Evolutionary conservation across 2,888 invertebrate species (phyloP).

Genomic region (Shargacucullia verbasci): DNA sequence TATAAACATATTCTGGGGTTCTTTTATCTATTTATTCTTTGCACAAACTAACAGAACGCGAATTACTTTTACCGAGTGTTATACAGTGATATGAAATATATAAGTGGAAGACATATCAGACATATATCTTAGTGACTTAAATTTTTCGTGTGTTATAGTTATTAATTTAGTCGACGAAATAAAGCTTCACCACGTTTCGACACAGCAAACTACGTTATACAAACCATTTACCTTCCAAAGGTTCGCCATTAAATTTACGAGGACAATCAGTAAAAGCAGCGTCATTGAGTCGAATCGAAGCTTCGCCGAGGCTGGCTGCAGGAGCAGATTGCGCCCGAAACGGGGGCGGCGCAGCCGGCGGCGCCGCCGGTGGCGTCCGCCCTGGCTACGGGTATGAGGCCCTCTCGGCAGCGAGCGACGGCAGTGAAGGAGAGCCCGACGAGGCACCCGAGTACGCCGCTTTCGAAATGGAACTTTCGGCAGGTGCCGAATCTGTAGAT

Average conservation of each 20-base stretch:
- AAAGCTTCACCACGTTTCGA: conserved; percentile 85
- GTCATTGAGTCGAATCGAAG: conserved; percentile 85
- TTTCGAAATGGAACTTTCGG: conserved; percentile 84
- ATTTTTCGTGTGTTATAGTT: conserved; percentile 26
- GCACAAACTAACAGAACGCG: conserved; percentile 3
- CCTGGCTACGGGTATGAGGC: conserved; percentile 86
- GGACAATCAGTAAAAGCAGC: conserved; percentile 80
- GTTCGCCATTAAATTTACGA: conserved; percentile 77
- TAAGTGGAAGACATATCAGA: conserved; percentile 40
- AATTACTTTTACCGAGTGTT: conserved; percentile 19
- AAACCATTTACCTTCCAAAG: conserved; percentile 77
- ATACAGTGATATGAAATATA: conserved; percentile 42
- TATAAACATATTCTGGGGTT: conserved; percentile 24
- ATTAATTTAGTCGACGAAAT: conserved; percentile 54
- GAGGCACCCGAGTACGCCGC: conserved; percentile 81
- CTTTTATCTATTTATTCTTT: conserved; percentile 12
- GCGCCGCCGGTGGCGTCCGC: conserved; percentile 80
- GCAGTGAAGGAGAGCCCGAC: conserved; percentile 82
- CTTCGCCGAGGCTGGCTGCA: conserved; percentile 79
- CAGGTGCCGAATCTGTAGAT: conserved; percentile 80
- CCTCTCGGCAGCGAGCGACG: conserved; percentile 85
- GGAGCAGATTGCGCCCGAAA: conserved; percentile 75
- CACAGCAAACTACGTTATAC: conserved; percentile 86
- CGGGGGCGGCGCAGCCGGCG: conserved; percentile 70
- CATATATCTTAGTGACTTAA: conserved; percentile 36